Base-by-base conservation (phyloP, 1,140 invertebrate genomes). In the Drosophila neocordata region DNA sequence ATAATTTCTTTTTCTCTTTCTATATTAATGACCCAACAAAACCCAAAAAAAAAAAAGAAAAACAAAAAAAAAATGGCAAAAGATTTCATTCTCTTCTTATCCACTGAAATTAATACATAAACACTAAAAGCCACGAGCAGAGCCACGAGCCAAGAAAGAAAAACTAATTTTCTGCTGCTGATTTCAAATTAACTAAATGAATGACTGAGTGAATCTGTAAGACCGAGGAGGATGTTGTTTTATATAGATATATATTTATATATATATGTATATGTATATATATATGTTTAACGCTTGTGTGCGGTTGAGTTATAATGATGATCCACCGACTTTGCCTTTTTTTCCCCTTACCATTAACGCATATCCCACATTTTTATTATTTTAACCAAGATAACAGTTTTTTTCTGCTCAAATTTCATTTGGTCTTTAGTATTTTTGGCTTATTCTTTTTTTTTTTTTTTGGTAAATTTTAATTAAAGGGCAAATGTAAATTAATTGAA, bases 91-190 rank as follows among this genome's bases (percentile, higher is more conserved):
- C 59, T 13, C n/a, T 38, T n/a, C 1, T 35, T 20, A 37, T 15
- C 41, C 41, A 48, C 60, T 57, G 56, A 60, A 68, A 58, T 72
- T 65, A 52, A 69, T 37, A 71, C 53, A 51, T 37, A 67, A 61
- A 48, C 67, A 68, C 65, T 84, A 84, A 48, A 20, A 79, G 73
- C 71, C 64, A 74, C 34, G 8, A 4, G 22, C 12, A 68, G 56
- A 53, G 53, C 38, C 31, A 38, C 15, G 65, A 62, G 67, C 38
- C 44, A 59, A 59, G 68, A 73, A 84, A 70, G 59, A 66, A 76
- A 90, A 90, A 90, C 83, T 89, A 90, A 90, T 90, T 90, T 90
- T 90, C 88, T 90, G 88, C 83, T 85, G 73, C 75, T 90, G 88
- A 90, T 84, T 90, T 90, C 83, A 75, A 89, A 90, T 90, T 89